phyloP scores from a whole-genome alignment of 2,888 invertebrate species.

The Leuctra nigra region DNA sequence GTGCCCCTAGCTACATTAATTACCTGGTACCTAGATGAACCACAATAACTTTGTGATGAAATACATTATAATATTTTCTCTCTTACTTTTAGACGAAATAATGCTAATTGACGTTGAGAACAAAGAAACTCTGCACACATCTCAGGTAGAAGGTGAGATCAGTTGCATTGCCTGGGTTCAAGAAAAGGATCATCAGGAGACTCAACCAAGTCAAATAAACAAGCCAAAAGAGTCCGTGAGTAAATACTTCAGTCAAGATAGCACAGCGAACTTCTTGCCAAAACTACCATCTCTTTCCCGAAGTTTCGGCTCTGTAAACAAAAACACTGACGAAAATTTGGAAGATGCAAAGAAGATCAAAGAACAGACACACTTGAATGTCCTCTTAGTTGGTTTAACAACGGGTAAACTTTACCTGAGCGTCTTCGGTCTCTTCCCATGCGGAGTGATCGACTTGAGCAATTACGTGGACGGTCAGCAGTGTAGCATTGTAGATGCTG shows the following conservation, averaged over 20 bases:
- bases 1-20: too few relatives aligned
- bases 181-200: conserved; percentile 37
- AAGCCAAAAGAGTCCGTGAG: conserved; percentile 14
- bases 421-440: conserved; percentile 79
- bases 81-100: conserved; percentile 50
- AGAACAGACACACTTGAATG: conserved; percentile 58
- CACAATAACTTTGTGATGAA: too few relatives aligned
- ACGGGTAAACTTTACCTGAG: conserved; percentile 66
- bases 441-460: conserved; percentile 58
- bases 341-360: conserved; percentile 49
- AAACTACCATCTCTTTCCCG: conserved; percentile 44
- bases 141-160: conserved; percentile 53
- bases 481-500: conserved; percentile 56
- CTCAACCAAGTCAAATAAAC: neutral
- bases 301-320: conserved; percentile 36
- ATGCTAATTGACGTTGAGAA: conserved; percentile 79
- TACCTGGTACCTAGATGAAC: too few relatives aligned
- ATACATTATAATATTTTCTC: too few relatives aligned
- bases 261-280: conserved; percentile 48
- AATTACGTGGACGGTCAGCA: conserved; percentile 25
- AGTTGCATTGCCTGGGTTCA: conserved; percentile 70
- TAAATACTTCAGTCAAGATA: conserved; percentile 39
- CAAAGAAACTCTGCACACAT: conserved; percentile 65
- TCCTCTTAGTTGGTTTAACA: conserved; percentile 71
- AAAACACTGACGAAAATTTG: conserved; percentile 40